Evolutionary conservation across 2,888 invertebrate species (phyloP).

Genomic region (Pseudeuparius sepicola): DNA sequence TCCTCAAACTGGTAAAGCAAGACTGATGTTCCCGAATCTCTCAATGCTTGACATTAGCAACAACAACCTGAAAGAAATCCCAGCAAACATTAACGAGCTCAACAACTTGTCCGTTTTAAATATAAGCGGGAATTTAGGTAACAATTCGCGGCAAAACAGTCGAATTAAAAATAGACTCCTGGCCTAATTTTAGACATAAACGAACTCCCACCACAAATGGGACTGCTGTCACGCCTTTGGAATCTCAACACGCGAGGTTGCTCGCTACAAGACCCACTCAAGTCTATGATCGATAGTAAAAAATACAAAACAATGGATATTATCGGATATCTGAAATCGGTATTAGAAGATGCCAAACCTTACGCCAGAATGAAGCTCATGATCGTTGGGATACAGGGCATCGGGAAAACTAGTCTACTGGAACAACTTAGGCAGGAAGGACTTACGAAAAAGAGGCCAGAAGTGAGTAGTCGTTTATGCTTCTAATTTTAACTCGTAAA

Average conservation of each 20-base stretch:
- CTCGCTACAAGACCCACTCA: slow-evolving; percentile 75
- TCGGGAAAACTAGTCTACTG: slow-evolving; percentile 82
- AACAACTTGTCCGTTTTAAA: slow-evolving; percentile 87
- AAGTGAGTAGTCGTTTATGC: slow-evolving; percentile 35
- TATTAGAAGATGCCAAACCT: slow-evolving; percentile 79
- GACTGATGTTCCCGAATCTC: slow-evolving; percentile 83
- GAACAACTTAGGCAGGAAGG: slow-evolving; percentile 85
- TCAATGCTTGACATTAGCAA: slow-evolving; percentile 92
- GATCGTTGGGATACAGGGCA: slow-evolving; percentile 86
- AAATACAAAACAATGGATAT: slow-evolving; percentile 93
- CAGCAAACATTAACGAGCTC: slow-evolving; percentile 75
- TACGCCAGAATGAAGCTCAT: slow-evolving; percentile 94
- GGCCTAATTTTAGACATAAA: slow-evolving; percentile 52
- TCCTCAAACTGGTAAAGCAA: slow-evolving; percentile 48
- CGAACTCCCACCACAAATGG: slow-evolving; percentile 91
- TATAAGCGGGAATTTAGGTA: slow-evolving; percentile 72
- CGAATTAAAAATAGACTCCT: background rate
- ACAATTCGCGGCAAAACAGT: slow-evolving; percentile 15
- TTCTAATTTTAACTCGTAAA: slow-evolving; percentile 4
- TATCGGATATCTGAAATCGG: slow-evolving; percentile 84
- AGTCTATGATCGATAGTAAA: slow-evolving; percentile 84
- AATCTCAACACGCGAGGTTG: slow-evolving; percentile 90
- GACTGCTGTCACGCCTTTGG: slow-evolving; percentile 89
- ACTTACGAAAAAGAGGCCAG: slow-evolving; percentile 58
- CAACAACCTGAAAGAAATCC: slow-evolving; percentile 71